phyloP scores from a whole-genome alignment of 2,113 vertebrate species.

The Sorex fumeus region DNA sequence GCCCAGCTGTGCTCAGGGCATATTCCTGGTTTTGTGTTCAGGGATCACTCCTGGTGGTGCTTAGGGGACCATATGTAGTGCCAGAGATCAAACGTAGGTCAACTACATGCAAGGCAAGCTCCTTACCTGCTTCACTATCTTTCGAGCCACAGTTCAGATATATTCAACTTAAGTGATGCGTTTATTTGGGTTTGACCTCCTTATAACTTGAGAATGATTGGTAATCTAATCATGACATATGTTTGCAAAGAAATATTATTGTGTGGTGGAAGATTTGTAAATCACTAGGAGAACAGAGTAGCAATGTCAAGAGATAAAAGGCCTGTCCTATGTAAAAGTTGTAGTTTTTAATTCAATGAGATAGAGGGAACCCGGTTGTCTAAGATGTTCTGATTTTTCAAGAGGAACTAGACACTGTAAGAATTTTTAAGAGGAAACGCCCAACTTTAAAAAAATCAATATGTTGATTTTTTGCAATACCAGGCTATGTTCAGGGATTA shows the following conservation, averaged over 20 bases:
- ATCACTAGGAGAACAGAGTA: not conserved
- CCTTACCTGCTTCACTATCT: too few relatives aligned
- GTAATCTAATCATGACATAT: slow-evolving; percentile 25
- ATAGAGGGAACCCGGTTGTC: not conserved
- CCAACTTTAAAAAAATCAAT: too few relatives aligned
- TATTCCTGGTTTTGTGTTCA: too few relatives aligned
- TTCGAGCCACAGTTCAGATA: not conserved
- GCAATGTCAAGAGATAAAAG: not conserved
- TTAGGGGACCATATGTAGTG: too few relatives aligned
- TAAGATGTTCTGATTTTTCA: not conserved
- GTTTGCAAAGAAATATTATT: not conserved
- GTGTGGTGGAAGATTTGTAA: not conserved
- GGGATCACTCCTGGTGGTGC: too few relatives aligned
- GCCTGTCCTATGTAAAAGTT: not conserved
- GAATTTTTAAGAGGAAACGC: slow-evolving; percentile 35
- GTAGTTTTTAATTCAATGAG: not conserved
- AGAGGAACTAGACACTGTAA: not conserved
- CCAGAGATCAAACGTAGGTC: too few relatives aligned
- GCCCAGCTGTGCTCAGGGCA: too few relatives aligned
- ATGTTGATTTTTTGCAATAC: too few relatives aligned
- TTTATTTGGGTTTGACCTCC: not conserved
- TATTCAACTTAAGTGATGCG: not conserved
- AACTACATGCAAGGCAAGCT: too few relatives aligned
- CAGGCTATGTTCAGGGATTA: too few relatives aligned
- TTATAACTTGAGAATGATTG: not conserved